phyloP scores from a whole-genome alignment of 2,888 invertebrate genomes.

The Prosapia bicincta region DNA sequence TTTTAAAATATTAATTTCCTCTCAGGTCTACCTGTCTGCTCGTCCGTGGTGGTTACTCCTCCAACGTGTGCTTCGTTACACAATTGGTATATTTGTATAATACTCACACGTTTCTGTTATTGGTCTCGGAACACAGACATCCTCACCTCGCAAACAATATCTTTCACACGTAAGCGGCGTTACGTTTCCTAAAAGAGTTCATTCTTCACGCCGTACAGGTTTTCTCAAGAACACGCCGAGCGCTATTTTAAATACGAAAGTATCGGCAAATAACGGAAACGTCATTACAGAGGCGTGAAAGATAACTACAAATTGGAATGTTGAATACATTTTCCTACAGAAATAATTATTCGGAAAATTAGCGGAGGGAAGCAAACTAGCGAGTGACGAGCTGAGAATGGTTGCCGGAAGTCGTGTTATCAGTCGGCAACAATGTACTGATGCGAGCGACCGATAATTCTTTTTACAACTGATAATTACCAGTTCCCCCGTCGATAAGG shows the following conservation, averaged over 20 bases:
- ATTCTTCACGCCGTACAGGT: background rate
- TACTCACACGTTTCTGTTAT: too few relatives aligned
- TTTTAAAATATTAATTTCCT: too few relatives aligned
- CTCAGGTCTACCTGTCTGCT: too few relatives aligned
- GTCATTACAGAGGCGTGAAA: background rate
- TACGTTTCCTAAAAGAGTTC: too few relatives aligned
- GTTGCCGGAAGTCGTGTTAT: background rate
- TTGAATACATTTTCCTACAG: background rate
- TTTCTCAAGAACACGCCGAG: background rate
- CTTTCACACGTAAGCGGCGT: too few relatives aligned
- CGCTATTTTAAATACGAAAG: background rate
- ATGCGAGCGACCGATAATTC: slow-evolving; percentile 29
- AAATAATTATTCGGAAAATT: slow-evolving; percentile 2
- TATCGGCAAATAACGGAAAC: background rate
- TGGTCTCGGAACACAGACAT: too few relatives aligned
- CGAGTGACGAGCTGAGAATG: background rate
- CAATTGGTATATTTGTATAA: too few relatives aligned
- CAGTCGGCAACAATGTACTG: background rate
- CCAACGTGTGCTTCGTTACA: too few relatives aligned
- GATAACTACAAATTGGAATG: background rate
- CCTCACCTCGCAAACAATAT: too few relatives aligned
- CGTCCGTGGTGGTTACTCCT: too few relatives aligned
- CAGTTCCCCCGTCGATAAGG: background rate
- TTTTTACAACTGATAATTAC: slow-evolving; percentile 37
- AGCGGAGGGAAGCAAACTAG: background rate